These are phyloP conservation scores for Aleiodes sp. DNA, from an alignment of 1,140 invertebrate genomes.

Conservation along the genomic window DNA sequence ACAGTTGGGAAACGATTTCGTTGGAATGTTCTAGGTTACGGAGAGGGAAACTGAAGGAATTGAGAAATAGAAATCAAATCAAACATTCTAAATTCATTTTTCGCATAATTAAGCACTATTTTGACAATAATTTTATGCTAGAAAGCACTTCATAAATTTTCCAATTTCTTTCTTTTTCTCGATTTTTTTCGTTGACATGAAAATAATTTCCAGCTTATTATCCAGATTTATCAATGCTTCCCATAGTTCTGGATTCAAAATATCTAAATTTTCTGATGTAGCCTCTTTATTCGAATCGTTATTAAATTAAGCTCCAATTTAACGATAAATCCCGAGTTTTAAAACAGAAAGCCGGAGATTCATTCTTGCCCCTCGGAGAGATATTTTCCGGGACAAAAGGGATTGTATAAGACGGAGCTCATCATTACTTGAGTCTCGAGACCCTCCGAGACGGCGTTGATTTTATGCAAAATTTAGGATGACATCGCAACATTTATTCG, in stretches of 20 bases:
- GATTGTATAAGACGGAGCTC: background rate
- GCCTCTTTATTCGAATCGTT: background rate
- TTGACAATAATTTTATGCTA: too few relatives aligned
- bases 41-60: background rate
- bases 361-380: background rate
- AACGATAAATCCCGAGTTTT: conserved; percentile 6
- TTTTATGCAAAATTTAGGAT: conserved; percentile 39
- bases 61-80: background rate
- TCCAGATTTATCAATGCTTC: too few relatives aligned
- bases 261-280: too few relatives aligned
- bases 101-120: background rate
- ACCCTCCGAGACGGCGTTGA: conserved; percentile 21
- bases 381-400: background rate
- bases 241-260: too few relatives aligned
- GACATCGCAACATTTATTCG: conserved; percentile 39
- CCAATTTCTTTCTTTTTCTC: too few relatives aligned
- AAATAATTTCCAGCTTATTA: too few relatives aligned
- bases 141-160: too few relatives aligned
- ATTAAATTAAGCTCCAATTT: conserved; percentile 6
- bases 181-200: too few relatives aligned
- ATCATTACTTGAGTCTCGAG: conserved; percentile 1
- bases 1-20: background rate
- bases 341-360: background rate
- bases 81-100: background rate
- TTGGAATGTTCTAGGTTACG: background rate